Evolutionary conservation across 2,797 vertebrate species (phyloP).

Genomic region (Amblyopsis hoosieri): DNA sequence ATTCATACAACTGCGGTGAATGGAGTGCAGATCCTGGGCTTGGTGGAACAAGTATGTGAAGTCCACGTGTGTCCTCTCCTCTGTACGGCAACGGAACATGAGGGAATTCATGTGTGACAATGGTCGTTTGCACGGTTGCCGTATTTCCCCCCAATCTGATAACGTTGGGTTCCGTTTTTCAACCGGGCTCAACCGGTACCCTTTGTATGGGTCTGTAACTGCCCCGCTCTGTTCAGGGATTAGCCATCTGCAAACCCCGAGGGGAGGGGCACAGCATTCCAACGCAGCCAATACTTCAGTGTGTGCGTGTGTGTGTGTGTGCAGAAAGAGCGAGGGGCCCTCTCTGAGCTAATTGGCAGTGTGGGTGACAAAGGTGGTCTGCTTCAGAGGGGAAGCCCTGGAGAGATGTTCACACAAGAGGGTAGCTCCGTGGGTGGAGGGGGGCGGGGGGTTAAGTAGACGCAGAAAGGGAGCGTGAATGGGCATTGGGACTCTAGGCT

Average conservation of each 20-base stretch:
- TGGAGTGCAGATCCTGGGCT: slow-evolving; percentile 52
- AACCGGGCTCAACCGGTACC: slow-evolving; percentile 31
- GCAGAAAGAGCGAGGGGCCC: slow-evolving; percentile 69
- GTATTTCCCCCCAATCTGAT: background rate
- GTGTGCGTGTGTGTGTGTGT: slow-evolving; percentile 46
- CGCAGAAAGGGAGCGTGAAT: slow-evolving; percentile 30
- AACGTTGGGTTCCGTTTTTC: background rate
- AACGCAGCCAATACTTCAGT: slow-evolving; percentile 63
- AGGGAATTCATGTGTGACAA: background rate
- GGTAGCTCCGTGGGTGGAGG: slow-evolving; percentile 44
- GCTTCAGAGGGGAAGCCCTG: slow-evolving; percentile 82
- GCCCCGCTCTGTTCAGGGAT: slow-evolving; percentile 58
- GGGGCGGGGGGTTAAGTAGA: slow-evolving; percentile 1
- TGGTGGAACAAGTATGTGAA: slow-evolving; percentile 45
- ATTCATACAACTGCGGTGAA: slow-evolving; percentile 69
- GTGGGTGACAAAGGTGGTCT: slow-evolving; percentile 88
- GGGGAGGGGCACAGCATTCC: slow-evolving; percentile 78
- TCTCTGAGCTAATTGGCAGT: slow-evolving; percentile 88
- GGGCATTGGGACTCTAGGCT: slow-evolving; percentile 29
- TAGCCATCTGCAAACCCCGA: slow-evolving; percentile 68
- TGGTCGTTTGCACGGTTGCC: background rate
- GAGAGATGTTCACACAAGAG: slow-evolving; percentile 65
- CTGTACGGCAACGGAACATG: slow-evolving; percentile 3
- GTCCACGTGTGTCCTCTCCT: slow-evolving; percentile 41
- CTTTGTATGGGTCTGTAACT: slow-evolving; percentile 44